phyloP scores from a whole-genome alignment of 2,888 invertebrate genomes.

The Amphipoea oculea region DNA sequence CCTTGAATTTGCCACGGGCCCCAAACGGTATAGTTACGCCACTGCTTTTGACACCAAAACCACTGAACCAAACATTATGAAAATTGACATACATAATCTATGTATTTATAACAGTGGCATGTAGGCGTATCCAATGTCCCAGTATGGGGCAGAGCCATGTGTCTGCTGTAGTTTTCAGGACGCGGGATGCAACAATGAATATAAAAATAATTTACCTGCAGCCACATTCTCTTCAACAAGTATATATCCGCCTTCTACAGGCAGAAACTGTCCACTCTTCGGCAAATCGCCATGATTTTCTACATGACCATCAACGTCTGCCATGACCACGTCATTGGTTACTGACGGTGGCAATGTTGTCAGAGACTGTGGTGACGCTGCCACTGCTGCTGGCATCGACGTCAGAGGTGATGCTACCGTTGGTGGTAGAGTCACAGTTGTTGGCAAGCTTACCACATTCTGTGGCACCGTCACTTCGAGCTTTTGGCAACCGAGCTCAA shows the following conservation, averaged over 20 bases:
- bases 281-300: slow-evolving; percentile 74
- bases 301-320: slow-evolving; percentile 74
- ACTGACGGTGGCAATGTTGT: slow-evolving; percentile 23
- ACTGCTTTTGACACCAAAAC: no score
- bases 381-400: slow-evolving; percentile 22
- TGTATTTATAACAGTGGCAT: no score
- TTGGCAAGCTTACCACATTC: slow-evolving; percentile 40
- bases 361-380: slow-evolving; percentile 20
- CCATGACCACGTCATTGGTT: slow-evolving; percentile 79
- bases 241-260: slow-evolving; percentile 86
- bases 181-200: no score
- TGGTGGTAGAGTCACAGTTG: slow-evolving; percentile 30
- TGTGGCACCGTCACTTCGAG: slow-evolving; percentile 17
- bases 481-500: slow-evolving; percentile 75
- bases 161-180: no score
- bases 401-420: slow-evolving; percentile 33
- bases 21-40: no score
- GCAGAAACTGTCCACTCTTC: slow-evolving; percentile 79
- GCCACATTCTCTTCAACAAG: slow-evolving; percentile 77
- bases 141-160: no score
- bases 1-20: no score
- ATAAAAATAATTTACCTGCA: slow-evolving; percentile 64
- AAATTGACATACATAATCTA: no score
- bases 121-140: no score
- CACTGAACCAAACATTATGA: no score